Evolutionary conservation across 1,140 invertebrate genomes (phyloP).

Genomic region (Megathymus violae): DNA sequence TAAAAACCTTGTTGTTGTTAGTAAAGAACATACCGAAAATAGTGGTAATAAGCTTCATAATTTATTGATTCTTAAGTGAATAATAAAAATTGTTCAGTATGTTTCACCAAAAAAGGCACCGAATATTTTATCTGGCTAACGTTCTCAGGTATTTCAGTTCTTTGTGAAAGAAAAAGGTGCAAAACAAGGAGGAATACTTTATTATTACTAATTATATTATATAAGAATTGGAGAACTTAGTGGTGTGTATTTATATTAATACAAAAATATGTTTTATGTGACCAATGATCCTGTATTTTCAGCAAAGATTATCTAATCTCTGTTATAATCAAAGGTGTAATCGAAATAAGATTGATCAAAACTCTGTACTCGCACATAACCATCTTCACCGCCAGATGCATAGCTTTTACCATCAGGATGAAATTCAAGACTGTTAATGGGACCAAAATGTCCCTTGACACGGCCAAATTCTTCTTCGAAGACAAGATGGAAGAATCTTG

Average conservation of each 20-base stretch:
- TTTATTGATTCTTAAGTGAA: too few relatives aligned
- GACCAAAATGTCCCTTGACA: conserved; percentile 99
- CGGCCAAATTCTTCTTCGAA: conserved; percentile 99
- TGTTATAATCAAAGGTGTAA: conserved; percentile 95
- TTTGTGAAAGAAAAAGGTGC: too few relatives aligned
- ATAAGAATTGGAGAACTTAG: conserved; percentile 13
- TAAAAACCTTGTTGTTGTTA: too few relatives aligned
- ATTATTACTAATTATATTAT: conserved; percentile 12
- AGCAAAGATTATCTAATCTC: conserved; percentile 60
- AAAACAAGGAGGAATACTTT: too few relatives aligned
- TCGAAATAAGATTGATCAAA: conserved; percentile 99
- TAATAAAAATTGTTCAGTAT: too few relatives aligned
- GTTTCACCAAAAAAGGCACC: too few relatives aligned
- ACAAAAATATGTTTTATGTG: conserved; percentile 8
- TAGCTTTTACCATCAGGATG: conserved; percentile 99
- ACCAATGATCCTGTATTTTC: conserved; percentile 7
- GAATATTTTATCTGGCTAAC: too few relatives aligned
- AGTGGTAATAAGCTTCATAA: too few relatives aligned
- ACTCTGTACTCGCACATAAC: conserved; percentile 97
- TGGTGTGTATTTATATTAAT: conserved; percentile 12
- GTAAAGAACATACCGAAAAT: too few relatives aligned
- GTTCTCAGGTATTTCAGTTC: too few relatives aligned
- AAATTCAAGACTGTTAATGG: conserved; percentile 99
- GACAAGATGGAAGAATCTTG: conserved; percentile 98
- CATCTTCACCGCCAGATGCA: conserved; percentile 98